These are phyloP conservation scores for Mantis religiosa DNA, from an alignment of 2,888 invertebrate species.

Conservation along the genomic window DNA sequence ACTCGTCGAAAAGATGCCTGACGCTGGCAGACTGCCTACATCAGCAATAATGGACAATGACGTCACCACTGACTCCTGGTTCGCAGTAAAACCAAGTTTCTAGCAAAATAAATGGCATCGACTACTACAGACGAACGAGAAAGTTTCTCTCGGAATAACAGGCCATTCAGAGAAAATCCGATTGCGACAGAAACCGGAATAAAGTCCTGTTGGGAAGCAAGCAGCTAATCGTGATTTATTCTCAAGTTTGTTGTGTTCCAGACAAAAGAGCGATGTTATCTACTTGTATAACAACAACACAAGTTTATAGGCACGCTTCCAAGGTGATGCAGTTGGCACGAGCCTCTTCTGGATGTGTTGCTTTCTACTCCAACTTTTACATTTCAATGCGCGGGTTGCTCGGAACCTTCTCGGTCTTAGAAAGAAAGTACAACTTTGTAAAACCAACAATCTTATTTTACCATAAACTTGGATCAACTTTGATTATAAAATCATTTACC, in stretches of 20 bases:
- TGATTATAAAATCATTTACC: too few species aligned
- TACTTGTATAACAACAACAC: background rate
- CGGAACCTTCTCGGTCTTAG: too few species aligned
- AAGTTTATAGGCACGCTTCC: background rate
- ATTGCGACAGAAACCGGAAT: background rate
- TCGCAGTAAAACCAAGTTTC: background rate
- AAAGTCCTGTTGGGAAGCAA: background rate
- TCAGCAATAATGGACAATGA: background rate
- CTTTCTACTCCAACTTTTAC: background rate
- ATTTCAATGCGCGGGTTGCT: background rate
- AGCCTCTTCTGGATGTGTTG: background rate
- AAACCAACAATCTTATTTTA: too few species aligned
- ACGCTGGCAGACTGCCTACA: background rate
- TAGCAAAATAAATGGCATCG: background rate
- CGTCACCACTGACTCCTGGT: background rate
- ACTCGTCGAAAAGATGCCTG: background rate
- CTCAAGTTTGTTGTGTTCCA: background rate
- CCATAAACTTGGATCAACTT: too few species aligned
- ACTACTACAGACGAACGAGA: background rate
- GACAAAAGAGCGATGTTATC: background rate
- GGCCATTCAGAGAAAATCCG: background rate
- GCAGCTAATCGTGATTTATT: background rate
- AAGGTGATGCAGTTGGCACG: background rate
- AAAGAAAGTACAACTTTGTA: too few species aligned
- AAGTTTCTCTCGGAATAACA: background rate